phyloP scores from a whole-genome alignment of 2,113 vertebrate genomes.

The Mormoops blainvillei region DNA sequence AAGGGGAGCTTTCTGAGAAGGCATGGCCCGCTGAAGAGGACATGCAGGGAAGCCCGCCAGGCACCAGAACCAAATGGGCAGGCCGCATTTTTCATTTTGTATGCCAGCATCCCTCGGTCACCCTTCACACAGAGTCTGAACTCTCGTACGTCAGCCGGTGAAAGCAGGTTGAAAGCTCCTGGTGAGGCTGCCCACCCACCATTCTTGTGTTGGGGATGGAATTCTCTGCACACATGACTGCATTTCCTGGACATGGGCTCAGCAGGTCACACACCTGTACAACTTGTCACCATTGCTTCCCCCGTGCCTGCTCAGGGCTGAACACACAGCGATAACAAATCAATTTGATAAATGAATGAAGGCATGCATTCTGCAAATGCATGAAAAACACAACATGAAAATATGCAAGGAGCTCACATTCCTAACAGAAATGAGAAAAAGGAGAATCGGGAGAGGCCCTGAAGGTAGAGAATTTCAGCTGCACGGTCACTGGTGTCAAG shows the following conservation, averaged over 20 bases:
- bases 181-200: rapidly evolving
- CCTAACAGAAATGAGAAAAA: not conserved
- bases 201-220: rapidly evolving
- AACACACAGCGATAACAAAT: not conserved
- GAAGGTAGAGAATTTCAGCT: not conserved
- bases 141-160: not conserved
- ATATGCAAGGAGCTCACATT: not conserved
- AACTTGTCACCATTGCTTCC: not conserved
- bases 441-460: not conserved
- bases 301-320: not conserved
- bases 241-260: not conserved
- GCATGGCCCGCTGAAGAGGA: not conserved
- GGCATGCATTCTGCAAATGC: not conserved
- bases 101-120: rapidly evolving
- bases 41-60: rapidly evolving
- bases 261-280: not conserved
- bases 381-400: not conserved
- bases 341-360: not conserved
- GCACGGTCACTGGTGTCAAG: not conserved
- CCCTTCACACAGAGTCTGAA: not conserved
- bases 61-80: too few relatives aligned
- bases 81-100: not conserved
- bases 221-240: rapidly evolving
- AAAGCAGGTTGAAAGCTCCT: not conserved
- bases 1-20: not conserved